A percentile compares a stretch with the other conserved stretches of the same genome.
Conservation (phyloP, 30 jellyfish, hydroid and myxozoan genomes). For the Hydractinia echinata region DNA sequence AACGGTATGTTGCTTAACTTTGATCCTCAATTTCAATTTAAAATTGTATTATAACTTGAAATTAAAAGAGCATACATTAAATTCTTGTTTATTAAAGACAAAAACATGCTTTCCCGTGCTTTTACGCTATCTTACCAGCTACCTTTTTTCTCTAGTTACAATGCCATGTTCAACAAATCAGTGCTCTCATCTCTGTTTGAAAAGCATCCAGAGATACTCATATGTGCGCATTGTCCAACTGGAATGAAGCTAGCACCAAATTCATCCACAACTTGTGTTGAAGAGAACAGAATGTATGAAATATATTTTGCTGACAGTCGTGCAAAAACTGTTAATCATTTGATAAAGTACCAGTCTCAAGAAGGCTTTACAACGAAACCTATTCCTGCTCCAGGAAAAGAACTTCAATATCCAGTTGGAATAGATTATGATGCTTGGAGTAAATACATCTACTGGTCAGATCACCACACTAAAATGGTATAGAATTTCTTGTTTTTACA, state of each 20-base stretch:
- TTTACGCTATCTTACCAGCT: no score
- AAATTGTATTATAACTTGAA: no score
- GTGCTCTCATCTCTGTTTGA: constrained; percentile 72
- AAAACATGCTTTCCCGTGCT: no score
- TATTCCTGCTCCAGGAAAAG: neutral
- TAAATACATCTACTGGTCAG: constrained; percentile 33
- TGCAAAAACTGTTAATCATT: constrained; percentile 22
- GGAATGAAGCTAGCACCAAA: constrained; percentile 32
- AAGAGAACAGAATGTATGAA: constrained; percentile 6
- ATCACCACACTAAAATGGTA: constrained; percentile 18
- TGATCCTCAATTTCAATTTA: no score
- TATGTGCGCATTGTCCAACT: constrained; percentile 75
- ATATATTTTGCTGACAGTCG: constrained; percentile 38
- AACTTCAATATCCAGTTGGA: constrained; percentile 24
- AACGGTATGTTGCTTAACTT: no score
- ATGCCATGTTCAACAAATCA: constrained; percentile 51
- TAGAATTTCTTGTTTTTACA: neutral
- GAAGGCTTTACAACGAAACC: constrained; percentile 37
- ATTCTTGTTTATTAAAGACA: no score
- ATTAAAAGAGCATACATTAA: no score
- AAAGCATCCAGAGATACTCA: constrained; percentile 12
- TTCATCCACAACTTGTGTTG: neutral
- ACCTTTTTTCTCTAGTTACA: constrained; percentile 35
- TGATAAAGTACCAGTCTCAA: constrained; percentile 29
- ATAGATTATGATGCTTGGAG: constrained; percentile 12